These are phyloP conservation scores for Chiridota heheva DNA, from an alignment of 35 echinoderm and acorn worm species.

Conservation along the genomic window DNA sequence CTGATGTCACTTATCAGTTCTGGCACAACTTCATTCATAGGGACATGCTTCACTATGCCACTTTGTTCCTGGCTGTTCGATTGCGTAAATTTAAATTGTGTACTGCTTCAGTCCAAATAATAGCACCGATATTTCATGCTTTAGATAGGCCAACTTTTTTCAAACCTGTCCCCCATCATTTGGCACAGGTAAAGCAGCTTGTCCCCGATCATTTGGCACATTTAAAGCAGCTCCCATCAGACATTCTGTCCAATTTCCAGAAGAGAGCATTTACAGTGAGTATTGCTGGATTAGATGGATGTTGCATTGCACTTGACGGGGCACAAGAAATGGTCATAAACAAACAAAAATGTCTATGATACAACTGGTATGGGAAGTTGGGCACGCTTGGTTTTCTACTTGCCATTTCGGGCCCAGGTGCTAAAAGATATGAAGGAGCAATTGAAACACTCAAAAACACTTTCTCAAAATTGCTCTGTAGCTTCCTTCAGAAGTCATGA, in stretches of 20 bases:
- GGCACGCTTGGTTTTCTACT: constrained; percentile 2
- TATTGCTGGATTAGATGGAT: constrained; percentile 2
- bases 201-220: neutral
- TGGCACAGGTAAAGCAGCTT: constrained; percentile 6
- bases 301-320: constrained; percentile 11
- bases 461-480: too few relatives aligned
- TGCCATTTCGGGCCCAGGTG: constrained; percentile 1
- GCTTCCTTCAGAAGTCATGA: neutral
- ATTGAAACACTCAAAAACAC: neutral
- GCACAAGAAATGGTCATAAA: constrained; percentile 43
- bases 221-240: constrained; percentile 36
- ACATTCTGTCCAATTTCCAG: neutral
- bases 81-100: constrained; percentile 24
- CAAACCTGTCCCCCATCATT: constrained; percentile 11
- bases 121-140: constrained; percentile 46
- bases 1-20: constrained; percentile 48
- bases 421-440: neutral
- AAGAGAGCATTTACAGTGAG: constrained; percentile 2
- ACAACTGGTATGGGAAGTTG: neutral
- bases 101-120: constrained; percentile 3
- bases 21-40: constrained; percentile 59
- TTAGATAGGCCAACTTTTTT: constrained; percentile 23
- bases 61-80: constrained; percentile 38
- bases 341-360: constrained; percentile 38
- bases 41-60: constrained; percentile 51